Evolutionary conservation across 2,888 invertebrate genomes (phyloP).

Genomic region (Tromatobia lineatoria): DNA sequence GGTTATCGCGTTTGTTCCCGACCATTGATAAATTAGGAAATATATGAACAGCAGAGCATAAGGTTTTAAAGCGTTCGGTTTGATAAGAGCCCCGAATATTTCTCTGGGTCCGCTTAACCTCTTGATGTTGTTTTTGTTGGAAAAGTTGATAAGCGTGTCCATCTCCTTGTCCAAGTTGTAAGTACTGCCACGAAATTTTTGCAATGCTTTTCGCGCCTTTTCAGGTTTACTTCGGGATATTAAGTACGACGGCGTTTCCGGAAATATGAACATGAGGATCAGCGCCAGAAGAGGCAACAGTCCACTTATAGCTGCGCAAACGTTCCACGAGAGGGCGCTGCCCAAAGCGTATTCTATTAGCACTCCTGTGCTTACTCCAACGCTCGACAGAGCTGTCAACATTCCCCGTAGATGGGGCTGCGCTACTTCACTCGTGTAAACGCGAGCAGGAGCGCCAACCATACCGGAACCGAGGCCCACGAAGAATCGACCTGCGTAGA

Average conservation of each 20-base stretch:
- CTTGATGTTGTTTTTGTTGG: slow-evolving; percentile 89
- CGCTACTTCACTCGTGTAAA: slow-evolving; percentile 90
- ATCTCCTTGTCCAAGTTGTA: slow-evolving; percentile 89
- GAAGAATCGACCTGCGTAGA: slow-evolving; percentile 89
- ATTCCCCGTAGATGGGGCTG: slow-evolving; percentile 92
- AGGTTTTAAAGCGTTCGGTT: slow-evolving; percentile 89
- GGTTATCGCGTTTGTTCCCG: slow-evolving; percentile 90
- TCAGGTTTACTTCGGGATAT: slow-evolving; percentile 88
- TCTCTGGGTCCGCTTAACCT: slow-evolving; percentile 86
- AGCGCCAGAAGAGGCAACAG: slow-evolving; percentile 88
- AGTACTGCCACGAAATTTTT: slow-evolving; percentile 88
- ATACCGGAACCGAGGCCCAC: slow-evolving; percentile 91
- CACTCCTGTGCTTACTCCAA: slow-evolving; percentile 91
- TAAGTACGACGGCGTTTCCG: slow-evolving; percentile 91
- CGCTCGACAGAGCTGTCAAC: slow-evolving; percentile 90
- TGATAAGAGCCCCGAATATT: slow-evolving; percentile 87
- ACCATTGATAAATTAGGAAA: slow-evolving; percentile 91
- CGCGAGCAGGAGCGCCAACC: slow-evolving; percentile 90
- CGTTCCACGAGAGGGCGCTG: slow-evolving; percentile 88
- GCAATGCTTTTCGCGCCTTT: slow-evolving; percentile 88
- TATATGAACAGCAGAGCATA: slow-evolving; percentile 88
- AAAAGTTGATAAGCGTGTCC: slow-evolving; percentile 88
- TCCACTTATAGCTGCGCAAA: slow-evolving; percentile 89
- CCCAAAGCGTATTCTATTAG: slow-evolving; percentile 89
- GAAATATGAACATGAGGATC: slow-evolving; percentile 88